phyloP scores from a whole-genome alignment of 2,888 invertebrate genomes.

The Andricus quercusramuli region DNA sequence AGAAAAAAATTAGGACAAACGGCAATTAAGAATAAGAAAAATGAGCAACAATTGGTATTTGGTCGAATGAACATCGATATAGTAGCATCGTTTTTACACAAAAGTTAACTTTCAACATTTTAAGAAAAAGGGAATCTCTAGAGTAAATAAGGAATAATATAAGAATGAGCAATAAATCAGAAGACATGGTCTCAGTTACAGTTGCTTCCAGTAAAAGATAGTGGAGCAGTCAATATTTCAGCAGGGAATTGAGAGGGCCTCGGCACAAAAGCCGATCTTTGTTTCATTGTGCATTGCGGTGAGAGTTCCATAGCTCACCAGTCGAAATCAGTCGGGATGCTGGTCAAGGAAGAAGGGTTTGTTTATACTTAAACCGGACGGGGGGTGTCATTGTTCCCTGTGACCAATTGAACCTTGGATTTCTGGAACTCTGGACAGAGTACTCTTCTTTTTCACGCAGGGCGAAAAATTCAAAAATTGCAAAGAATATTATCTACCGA shows the following conservation, averaged over 20 bases:
- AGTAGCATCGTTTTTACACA: background rate
- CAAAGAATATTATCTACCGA: background rate
- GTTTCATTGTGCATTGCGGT: slow-evolving; percentile 66
- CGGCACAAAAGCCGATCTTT: slow-evolving; percentile 24
- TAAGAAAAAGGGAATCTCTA: background rate
- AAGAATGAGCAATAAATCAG: slow-evolving; percentile 26
- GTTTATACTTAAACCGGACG: slow-evolving; percentile 67
- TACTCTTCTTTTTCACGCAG: slow-evolving; percentile 60
- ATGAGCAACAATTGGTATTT: no score
- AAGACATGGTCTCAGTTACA: slow-evolving; percentile 32
- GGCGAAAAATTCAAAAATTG: slow-evolving; percentile 34
- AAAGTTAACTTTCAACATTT: background rate
- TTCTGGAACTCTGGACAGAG: slow-evolving; percentile 49
- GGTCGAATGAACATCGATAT: no score
- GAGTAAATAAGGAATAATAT: background rate
- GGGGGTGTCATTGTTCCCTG: slow-evolving; percentile 68
- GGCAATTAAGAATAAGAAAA: no score
- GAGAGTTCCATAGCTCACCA: slow-evolving; percentile 56
- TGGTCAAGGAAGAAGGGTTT: slow-evolving; percentile 67
- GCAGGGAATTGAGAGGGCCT: slow-evolving; percentile 26
- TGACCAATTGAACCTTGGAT: slow-evolving; percentile 71
- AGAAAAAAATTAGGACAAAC: no score
- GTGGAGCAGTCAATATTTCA: slow-evolving; percentile 34
- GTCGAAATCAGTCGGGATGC: slow-evolving; percentile 48
- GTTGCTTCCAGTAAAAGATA: slow-evolving; percentile 13